phyloP scores from a whole-genome alignment of 2,113 vertebrate species.

The Marmota flaviventris region DNA sequence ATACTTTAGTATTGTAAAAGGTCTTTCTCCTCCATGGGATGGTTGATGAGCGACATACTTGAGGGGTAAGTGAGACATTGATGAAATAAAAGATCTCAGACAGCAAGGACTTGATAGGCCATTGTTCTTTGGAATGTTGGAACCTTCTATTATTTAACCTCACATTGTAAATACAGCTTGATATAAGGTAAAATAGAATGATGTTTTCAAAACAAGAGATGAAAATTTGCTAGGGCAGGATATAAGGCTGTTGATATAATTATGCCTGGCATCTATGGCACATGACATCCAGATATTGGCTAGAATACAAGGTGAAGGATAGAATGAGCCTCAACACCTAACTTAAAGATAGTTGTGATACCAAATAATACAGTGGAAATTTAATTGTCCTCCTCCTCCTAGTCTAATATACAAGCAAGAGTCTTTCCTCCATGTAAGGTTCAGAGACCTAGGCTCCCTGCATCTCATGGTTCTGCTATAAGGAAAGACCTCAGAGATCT shows the following conservation, averaged over 20 bases:
- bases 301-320: neutral
- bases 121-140: neutral
- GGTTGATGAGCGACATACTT: neutral
- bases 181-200: neutral
- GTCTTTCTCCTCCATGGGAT: neutral
- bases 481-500: neutral
- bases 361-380: neutral
- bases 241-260: neutral
- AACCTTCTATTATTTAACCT: neutral
- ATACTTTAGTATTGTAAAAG: conserved; percentile 41
- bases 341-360: neutral
- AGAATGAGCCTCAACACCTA: neutral
- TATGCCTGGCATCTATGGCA: neutral
- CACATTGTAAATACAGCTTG: neutral
- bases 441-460: neutral
- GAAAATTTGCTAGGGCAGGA: neutral
- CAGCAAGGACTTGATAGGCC: neutral
- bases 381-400: neutral
- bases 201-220: neutral
- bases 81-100: neutral
- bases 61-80: neutral
- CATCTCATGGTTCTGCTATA: neutral
- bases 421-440: neutral
- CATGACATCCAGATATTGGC: neutral
- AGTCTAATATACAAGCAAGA: neutral